These are phyloP conservation scores for Leptoclinus maculatus DNA, from an alignment of 2,797 vertebrate genomes.

Conservation along the genomic window DNA sequence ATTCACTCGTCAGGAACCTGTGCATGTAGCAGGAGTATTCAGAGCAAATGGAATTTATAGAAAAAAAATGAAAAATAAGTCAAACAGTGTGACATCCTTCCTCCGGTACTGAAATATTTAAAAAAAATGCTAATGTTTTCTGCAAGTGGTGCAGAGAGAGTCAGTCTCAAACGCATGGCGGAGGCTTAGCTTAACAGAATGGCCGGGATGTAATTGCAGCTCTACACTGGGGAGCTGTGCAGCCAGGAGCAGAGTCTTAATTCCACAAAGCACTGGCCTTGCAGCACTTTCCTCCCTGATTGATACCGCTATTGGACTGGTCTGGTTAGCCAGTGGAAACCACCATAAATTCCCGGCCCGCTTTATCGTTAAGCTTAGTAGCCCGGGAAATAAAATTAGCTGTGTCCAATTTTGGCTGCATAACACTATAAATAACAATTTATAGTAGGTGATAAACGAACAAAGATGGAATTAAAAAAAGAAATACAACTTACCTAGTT, in stretches of 20 bases:
- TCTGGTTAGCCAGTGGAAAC: constrained; percentile 68
- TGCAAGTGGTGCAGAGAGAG: constrained; percentile 34
- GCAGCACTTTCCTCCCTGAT: constrained; percentile 70
- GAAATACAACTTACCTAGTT: constrained; percentile 20
- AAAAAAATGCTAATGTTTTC: constrained; percentile 33
- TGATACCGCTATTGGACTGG: constrained; percentile 68
- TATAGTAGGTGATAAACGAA: constrained; percentile 68
- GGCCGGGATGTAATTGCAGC: constrained; percentile 58
- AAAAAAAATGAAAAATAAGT: not conserved
- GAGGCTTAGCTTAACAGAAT: constrained; percentile 27
- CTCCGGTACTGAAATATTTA: constrained; percentile 15
- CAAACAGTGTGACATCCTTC: constrained; percentile 23
- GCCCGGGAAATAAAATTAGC: constrained; percentile 79
- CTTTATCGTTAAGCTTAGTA: constrained; percentile 77
- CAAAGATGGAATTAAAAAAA: constrained; percentile 64
- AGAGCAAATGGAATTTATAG: constrained; percentile 19
- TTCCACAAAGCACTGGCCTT: constrained; percentile 60
- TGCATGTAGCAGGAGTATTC: constrained; percentile 7
- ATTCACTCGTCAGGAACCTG: constrained; percentile 18
- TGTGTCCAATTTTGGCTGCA: constrained; percentile 65
- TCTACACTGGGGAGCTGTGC: constrained; percentile 40
- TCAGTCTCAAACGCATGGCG: constrained; percentile 21
- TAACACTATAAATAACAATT: constrained; percentile 69
- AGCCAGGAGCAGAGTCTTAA: constrained; percentile 56
- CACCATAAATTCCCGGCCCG: constrained; percentile 70